These are phyloP conservation scores for Podarcis lilfordi DNA, from an alignment of 2,797 vertebrate genomes.

Conservation along the genomic window DNA sequence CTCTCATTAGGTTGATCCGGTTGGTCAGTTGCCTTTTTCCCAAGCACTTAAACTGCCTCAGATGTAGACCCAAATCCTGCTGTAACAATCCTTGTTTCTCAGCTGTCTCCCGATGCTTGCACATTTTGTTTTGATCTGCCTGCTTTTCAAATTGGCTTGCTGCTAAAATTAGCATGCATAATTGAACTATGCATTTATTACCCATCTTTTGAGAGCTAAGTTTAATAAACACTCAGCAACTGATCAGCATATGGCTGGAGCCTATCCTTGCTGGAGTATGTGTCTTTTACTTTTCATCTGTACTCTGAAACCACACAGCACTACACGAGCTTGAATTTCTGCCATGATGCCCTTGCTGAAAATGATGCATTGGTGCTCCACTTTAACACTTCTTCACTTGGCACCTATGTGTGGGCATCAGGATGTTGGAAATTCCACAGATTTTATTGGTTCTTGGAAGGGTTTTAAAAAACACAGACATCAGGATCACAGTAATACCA, in stretches of 20 bases:
- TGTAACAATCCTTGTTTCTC: constrained; percentile 63
- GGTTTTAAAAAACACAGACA: constrained; percentile 11
- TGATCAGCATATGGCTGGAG: constrained; percentile 63
- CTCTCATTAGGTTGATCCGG: not conserved
- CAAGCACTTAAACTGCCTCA: constrained; percentile 54
- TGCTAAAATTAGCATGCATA: constrained; percentile 70
- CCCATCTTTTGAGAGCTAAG: constrained; percentile 68
- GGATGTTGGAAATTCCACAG: constrained; percentile 46
- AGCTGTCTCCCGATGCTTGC: constrained; percentile 55
- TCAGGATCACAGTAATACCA: constrained; percentile 36
- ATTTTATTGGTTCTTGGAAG: constrained; percentile 45
- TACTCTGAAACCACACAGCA: constrained; percentile 11
- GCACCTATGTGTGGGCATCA: not conserved
- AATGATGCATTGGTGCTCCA: constrained; percentile 4
- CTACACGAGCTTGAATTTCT: not conserved
- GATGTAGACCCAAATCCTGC: constrained; percentile 65
- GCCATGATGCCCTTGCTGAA: not conserved
- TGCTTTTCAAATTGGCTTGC: constrained; percentile 68
- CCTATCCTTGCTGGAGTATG: not conserved
- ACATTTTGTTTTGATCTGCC: constrained; percentile 75
- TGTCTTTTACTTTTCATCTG: not conserved
- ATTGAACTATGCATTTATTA: constrained; percentile 69
- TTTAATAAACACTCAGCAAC: constrained; percentile 72
- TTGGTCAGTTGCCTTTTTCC: constrained; percentile 44
- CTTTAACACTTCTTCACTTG: not conserved